phyloP scores from a whole-genome alignment of 1,140 invertebrate species.

The Piezodorus guildinii region DNA sequence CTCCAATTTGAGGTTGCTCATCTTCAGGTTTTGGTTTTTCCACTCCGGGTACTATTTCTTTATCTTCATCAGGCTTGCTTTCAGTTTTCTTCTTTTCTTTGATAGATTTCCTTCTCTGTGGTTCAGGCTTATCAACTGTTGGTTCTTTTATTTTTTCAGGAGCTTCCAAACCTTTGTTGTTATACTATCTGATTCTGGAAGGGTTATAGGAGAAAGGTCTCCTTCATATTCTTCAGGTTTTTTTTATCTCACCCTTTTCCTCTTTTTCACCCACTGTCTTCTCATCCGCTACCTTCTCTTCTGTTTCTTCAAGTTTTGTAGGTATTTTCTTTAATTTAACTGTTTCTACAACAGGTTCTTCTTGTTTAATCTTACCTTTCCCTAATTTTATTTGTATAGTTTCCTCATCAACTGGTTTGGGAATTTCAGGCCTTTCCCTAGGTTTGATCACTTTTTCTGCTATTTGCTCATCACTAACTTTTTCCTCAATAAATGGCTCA shows the following conservation, averaged over 20 bases:
- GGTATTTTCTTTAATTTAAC: conserved; percentile 27
- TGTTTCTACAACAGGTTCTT: conserved; percentile 26
- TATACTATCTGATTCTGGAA: conserved; percentile 25
- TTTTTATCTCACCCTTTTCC: conserved; percentile 27
- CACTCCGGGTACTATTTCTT: conserved; percentile 34
- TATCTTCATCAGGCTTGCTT: conserved; percentile 32
- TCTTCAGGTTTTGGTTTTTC: conserved; percentile 32
- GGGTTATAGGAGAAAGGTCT: conserved; percentile 25
- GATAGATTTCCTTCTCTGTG: conserved; percentile 23
- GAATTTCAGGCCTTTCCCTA: conserved; percentile 16
- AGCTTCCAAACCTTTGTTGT: conserved; percentile 25
- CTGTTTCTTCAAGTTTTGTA: conserved; percentile 23
- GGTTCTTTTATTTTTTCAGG: conserved; percentile 28
- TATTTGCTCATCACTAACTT: conserved; percentile 21
- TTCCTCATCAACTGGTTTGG: conserved; percentile 34
- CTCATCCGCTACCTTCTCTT: conserved; percentile 28
- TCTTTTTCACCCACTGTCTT: conserved; percentile 26
- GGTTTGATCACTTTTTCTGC: conserved; percentile 12
- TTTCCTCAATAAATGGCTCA: conserved; percentile 32
- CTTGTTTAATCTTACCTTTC: conserved; percentile 32
- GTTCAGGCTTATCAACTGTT: conserved; percentile 24
- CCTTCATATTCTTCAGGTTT: conserved; percentile 27
- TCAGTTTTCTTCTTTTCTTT: conserved; percentile 26
- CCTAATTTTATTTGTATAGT: conserved; percentile 34
- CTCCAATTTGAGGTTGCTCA: conserved; percentile 29